Conservation (phyloP, 2,113 vertebrate genomes). For the Hypocryptadius cinnamomeus region DNA sequence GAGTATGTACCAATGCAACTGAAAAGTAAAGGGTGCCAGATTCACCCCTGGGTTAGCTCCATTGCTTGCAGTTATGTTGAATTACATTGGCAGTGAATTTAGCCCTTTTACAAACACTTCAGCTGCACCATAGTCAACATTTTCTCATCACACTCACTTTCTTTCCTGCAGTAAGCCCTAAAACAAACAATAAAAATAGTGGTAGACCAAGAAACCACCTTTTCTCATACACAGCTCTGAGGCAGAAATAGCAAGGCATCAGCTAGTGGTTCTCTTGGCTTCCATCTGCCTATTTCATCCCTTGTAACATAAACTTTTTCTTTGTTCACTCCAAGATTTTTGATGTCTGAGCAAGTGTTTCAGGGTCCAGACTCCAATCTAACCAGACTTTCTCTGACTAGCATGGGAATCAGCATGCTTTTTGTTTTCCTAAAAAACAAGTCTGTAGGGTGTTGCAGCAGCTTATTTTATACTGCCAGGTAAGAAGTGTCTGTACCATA, state of each 20-base stretch:
- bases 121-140: background rate
- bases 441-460: background rate
- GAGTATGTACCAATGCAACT: background rate
- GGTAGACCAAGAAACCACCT: background rate
- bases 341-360: background rate
- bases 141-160: background rate
- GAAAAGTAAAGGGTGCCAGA: background rate
- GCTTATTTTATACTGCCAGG: background rate
- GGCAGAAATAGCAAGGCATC: background rate
- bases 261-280: background rate
- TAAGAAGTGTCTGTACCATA: background rate
- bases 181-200: background rate
- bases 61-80: background rate
- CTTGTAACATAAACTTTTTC: background rate
- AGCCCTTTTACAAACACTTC: slow-evolving; percentile 1
- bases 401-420: background rate
- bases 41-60: background rate
- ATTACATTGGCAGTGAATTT: background rate
- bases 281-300: background rate
- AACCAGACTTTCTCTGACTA: background rate
- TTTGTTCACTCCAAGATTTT: background rate
- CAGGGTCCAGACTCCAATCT: background rate
- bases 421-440: background rate
- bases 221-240: background rate
- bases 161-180: background rate